Evolutionary conservation across 2,113 vertebrate species (phyloP), one percentile per base, ranked within the genome.

Genomic region (Craseonycteris thonglongyai): DNA sequence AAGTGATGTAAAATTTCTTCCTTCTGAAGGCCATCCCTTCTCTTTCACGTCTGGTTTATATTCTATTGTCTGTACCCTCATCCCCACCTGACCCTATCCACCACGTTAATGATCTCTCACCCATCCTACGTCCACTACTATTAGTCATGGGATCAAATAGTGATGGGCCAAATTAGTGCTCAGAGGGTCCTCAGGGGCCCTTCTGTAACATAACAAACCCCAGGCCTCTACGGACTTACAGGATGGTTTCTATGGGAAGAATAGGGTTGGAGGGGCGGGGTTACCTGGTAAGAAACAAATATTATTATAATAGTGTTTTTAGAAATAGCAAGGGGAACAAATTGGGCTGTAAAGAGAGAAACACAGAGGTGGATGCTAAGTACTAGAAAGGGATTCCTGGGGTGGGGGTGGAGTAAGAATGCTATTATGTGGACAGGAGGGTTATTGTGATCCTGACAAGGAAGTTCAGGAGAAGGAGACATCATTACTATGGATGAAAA

Each of bases 61-160:
- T 81, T 82, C 94, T 93, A 94, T 97, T 97, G 96, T 97, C 83
- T 93, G 81, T 38, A 35, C 65, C 21, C 24, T 78, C 66, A 40
- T 69, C 51, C 83, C 65, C 56, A 94, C 96, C 75, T 96, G 83
- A 93, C 68, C 21, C 33, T 81, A 92, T 38, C 16, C 51, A n/a
- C 35, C 58, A 88, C 63, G 26, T 91, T 58, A 93, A 54, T 88
- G 81, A 93, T 21, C 26, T 35, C 38, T 90, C 45, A 59, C 22
- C 59, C 71, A 90, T 61, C 35, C 75, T 49, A 49, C 72, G 19
- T 80, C 69, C 26, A 88, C n/a, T 88, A 38, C 35, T 51, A 24
- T 59, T 66, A 35, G 68, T 22, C 45, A 85, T 16, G 18, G 82
- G 63, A 79, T 94, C 72, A 78, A 72, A 56, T 28, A 66, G 45